phyloP scores from a whole-genome alignment of 2,888 invertebrate species.

The Neoitamus cyanurus region DNA sequence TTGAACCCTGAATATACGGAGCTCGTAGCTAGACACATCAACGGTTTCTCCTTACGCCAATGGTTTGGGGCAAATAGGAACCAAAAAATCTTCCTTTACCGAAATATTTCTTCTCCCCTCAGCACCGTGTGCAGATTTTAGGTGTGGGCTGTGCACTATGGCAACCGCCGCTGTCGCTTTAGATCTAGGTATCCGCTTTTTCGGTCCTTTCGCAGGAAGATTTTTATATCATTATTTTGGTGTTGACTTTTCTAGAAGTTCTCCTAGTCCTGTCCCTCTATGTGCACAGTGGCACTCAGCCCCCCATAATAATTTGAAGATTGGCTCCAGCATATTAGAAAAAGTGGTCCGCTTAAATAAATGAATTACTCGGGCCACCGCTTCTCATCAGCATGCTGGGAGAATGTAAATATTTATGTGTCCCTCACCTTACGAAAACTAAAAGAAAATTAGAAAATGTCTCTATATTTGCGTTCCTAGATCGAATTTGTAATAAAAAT shows the following conservation, averaged over 20 bases:
- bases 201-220: not conserved
- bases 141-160: conserved; percentile 28
- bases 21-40: conserved; percentile 24
- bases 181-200: conserved; percentile 9
- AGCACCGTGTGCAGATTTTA: not conserved
- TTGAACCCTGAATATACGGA: not conserved
- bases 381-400: not conserved
- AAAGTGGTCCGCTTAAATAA: not conserved
- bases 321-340: not conserved
- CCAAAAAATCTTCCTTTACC: conserved; percentile 40
- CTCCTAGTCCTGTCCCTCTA: not conserved
- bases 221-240: conserved; percentile 20
- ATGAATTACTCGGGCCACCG: not conserved
- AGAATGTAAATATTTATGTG: not conserved
- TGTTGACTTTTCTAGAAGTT: conserved; percentile 9
- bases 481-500: not conserved
- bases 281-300: not conserved
- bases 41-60: not conserved
- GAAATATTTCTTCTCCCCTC: conserved; percentile 1
- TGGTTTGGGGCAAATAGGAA: conserved; percentile 25
- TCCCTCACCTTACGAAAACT: not conserved
- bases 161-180: conserved; percentile 36
- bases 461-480: not conserved
- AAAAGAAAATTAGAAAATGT: not conserved
- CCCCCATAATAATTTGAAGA: not conserved